Percentiles rank a stretch among this genome's conserved stretches.
These are phyloP conservation scores for Corvus cornix DNA, from an alignment of 2,113 vertebrate genomes.

Conservation along the genomic window DNA sequence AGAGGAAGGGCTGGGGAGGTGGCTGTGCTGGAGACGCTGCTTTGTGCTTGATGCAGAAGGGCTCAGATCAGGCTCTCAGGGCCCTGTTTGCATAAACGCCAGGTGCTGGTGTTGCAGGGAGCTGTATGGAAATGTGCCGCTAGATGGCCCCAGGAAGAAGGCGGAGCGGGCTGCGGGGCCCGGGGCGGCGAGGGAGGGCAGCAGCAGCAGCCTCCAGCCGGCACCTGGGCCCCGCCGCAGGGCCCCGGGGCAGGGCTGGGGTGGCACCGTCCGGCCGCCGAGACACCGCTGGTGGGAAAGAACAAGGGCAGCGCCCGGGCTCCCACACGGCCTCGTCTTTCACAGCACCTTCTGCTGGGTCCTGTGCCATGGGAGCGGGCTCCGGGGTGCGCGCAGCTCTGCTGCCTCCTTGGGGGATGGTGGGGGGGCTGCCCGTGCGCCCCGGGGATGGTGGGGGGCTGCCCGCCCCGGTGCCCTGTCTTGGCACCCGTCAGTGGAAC, in stretches of 20 bases:
- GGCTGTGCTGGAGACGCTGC: neutral
- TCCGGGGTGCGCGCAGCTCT: fast-evolving
- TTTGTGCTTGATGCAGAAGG: neutral
- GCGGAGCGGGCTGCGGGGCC: neutral
- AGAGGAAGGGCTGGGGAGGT: neutral
- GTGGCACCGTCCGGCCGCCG: neutral
- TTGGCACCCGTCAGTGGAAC: fast-evolving
- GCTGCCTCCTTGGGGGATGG: neutral
- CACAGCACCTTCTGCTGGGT: neutral
- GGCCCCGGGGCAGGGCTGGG: neutral
- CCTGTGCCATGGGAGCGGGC: fast-evolving
- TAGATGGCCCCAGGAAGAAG: slow-evolving; percentile 62
- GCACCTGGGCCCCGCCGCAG: neutral
- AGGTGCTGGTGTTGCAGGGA: neutral
- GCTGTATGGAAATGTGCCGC: neutral
- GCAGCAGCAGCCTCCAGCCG: neutral
- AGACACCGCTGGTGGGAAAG: neutral
- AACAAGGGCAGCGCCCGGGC: neutral
- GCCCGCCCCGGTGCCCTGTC: neutral
- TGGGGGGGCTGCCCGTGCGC: neutral
- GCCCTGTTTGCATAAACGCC: neutral
- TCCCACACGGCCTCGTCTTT: neutral
- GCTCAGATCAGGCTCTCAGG: neutral
- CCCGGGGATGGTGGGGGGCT: neutral
- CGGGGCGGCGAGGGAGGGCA: neutral